A percentile compares a stretch with the other conserved stretches of the same genome.
Evolutionary conservation across 2,113 vertebrate genomes (phyloP).

Genomic region (Scolopax mira): DNA sequence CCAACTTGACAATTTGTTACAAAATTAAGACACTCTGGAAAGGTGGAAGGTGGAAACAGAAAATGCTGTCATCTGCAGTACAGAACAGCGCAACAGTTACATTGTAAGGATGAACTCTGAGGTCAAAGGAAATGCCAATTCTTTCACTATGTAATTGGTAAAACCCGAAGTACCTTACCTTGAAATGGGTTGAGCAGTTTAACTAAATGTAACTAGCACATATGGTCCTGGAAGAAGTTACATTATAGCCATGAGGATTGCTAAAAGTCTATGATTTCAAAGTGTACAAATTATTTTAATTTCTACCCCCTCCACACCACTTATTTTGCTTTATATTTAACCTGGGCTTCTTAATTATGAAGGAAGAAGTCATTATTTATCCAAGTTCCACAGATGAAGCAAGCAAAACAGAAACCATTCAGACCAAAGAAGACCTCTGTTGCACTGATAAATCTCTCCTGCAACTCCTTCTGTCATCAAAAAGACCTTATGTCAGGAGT

Average conservation of each 20-base stretch:
- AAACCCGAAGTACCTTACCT: background rate
- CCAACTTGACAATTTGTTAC: background rate
- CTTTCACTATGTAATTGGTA: background rate
- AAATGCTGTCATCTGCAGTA: background rate
- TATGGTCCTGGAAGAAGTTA: background rate
- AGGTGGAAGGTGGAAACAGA: background rate
- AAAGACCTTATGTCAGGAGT: background rate
- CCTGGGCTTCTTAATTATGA: background rate
- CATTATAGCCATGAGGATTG: background rate
- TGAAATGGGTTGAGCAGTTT: background rate
- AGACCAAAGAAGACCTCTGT: background rate
- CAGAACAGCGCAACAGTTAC: background rate
- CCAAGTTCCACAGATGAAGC: background rate
- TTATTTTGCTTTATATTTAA: background rate
- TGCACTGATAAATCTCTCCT: background rate
- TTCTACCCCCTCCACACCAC: background rate
- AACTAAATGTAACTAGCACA: background rate
- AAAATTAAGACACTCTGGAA: background rate
- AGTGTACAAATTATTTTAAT: background rate
- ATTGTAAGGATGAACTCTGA: background rate
- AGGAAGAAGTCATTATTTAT: background rate
- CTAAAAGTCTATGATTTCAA: background rate
- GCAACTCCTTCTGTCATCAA: background rate
- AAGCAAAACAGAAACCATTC: background rate
- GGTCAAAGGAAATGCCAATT: background rate